A percentile compares a stretch with the other conserved stretches of the same genome.
Conservation (phyloP, 2,113 vertebrate genomes). For the Sinosuthora webbiana region DNA sequence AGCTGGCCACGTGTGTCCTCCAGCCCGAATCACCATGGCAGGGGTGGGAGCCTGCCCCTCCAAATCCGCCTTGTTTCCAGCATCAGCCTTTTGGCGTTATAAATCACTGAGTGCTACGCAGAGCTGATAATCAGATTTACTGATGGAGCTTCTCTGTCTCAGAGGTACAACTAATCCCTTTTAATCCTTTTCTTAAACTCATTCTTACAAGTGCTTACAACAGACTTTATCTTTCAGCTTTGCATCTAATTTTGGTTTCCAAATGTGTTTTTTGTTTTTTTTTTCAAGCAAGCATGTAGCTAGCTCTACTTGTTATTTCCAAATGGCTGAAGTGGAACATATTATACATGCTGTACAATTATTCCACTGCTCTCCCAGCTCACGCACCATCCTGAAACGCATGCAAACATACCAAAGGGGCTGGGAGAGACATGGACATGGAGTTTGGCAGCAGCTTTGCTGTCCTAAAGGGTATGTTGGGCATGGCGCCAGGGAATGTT, state of each 20-base stretch:
- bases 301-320: neutral
- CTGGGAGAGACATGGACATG: accelerated
- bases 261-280: neutral
- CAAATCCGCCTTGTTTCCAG: neutral
- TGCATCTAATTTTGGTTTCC: neutral
- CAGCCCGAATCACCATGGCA: accelerated
- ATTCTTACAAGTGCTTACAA: slow-evolving; percentile 48
- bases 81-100: neutral
- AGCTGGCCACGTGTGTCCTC: neutral
- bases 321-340: neutral
- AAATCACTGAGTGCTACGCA: neutral
- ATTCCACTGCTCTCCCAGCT: neutral
- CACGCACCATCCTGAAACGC: accelerated
- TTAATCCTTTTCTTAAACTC: slow-evolving; percentile 61
- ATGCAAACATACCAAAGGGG: neutral
- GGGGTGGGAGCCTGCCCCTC: neutral
- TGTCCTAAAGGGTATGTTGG: neutral
- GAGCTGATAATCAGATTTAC: slow-evolving; percentile 53
- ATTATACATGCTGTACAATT: neutral
- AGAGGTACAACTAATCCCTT: slow-evolving; percentile 28
- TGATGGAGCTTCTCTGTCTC: neutral
- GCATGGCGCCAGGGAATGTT: neutral
- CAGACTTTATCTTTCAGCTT: slow-evolving; percentile 33
- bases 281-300: neutral
- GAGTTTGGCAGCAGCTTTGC: neutral